Percentiles rank a stretch among this genome's conserved stretches.
phyloP scores from a whole-genome alignment of 2,888 invertebrate species.

The Mystacides longicornis region DNA sequence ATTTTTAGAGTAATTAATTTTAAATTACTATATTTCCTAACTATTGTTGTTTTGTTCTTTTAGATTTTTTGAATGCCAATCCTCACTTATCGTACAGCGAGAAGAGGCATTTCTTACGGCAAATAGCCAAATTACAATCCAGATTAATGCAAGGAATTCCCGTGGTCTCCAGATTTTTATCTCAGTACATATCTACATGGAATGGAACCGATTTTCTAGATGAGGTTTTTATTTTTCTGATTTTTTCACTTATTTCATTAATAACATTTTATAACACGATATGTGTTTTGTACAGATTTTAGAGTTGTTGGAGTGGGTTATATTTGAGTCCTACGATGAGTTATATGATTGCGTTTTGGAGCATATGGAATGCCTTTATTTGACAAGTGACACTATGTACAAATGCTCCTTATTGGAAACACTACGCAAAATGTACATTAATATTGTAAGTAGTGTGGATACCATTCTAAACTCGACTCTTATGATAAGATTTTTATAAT shows the following conservation, averaged over 20 bases:
- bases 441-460: conserved; percentile 35
- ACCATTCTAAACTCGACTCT: background rate
- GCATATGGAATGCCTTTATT: conserved; percentile 32
- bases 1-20: no score
- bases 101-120: conserved; percentile 36
- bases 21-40: no score
- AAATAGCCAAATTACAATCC: conserved; percentile 36
- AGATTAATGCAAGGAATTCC: conserved; percentile 41
- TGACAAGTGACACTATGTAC: conserved; percentile 35
- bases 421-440: conserved; percentile 38
- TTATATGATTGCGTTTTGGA: conserved; percentile 34
- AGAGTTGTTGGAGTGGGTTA: conserved; percentile 39
- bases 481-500: background rate
- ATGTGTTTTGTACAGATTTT: conserved; percentile 35
- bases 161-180: conserved; percentile 39
- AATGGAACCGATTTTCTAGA: conserved; percentile 40
- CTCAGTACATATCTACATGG: conserved; percentile 42
- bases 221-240: no score
- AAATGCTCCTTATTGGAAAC: conserved; percentile 38
- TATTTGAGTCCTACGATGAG: conserved; percentile 31
- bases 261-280: no score
- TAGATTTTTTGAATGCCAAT: conserved; percentile 40
- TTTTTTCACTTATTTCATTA: no score
- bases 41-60: background rate
- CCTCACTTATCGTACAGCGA: conserved; percentile 33